These are phyloP conservation scores for Orgyia antiqua DNA, from an alignment of 2,888 invertebrate genomes.

Conservation along the genomic window DNA sequence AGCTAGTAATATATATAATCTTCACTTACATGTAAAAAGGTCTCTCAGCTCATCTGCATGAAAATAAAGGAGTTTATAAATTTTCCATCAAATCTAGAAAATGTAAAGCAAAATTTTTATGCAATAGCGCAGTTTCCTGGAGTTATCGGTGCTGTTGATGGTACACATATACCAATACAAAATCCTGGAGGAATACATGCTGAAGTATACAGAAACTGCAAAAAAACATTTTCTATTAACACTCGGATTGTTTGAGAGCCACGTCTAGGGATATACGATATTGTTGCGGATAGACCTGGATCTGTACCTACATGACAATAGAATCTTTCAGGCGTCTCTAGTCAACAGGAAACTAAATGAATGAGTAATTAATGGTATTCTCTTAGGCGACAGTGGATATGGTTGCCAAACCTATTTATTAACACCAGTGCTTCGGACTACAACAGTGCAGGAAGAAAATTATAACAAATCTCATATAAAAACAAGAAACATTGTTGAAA, in stretches of 20 bases:
- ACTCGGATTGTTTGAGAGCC: not conserved
- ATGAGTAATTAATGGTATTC: no score
- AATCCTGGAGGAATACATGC: not conserved
- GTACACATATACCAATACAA: not conserved
- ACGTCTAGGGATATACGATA: not conserved
- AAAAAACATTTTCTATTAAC: no score
- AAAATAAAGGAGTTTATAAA: no score
- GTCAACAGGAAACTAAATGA: not conserved
- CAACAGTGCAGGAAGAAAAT: not conserved
- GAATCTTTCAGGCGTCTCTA: not conserved
- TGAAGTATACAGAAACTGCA: not conserved
- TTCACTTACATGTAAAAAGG: no score
- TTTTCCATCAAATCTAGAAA: no score
- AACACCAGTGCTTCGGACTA: not conserved
- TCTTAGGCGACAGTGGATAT: no score
- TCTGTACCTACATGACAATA: not conserved
- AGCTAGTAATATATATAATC: no score
- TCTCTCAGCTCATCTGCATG: no score
- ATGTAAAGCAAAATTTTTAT: no score
- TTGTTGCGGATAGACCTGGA: not conserved
- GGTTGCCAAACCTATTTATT: no score
- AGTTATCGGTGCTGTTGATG: not conserved
- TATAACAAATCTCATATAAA: not conserved
- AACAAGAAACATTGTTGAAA: not conserved
- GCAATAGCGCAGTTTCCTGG: no score